Base-by-base conservation (phyloP, 2,797 vertebrate species). In the Siniperca scherzeri region DNA sequence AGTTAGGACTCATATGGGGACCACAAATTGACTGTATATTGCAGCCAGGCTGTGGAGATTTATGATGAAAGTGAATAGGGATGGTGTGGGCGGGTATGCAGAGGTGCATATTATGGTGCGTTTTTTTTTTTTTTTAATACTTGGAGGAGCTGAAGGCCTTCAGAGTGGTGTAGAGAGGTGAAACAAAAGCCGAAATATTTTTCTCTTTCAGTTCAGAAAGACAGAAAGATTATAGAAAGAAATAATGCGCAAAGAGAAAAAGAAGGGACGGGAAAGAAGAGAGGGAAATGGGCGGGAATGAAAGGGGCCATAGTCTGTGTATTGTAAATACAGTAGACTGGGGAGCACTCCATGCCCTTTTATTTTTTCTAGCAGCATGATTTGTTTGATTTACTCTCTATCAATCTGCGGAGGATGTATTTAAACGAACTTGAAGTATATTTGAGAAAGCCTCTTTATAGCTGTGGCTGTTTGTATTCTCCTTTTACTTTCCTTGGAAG, bases 401-500 rank as follows among this genome's bases (percentile, higher is more conserved):
- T 94, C 92, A 93, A 89, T 95, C 88, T 91, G 86, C 68, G 7
- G 72, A 78, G 85, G 88, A 87, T 80, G 83, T 87, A 87, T 91
- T 94, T 91, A 92, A 94, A 92, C 80, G 53, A 89, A 87, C 87
- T 80, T 62, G 81, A 91, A 91, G 91, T 93, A 46, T 88, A 91
- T 93, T 92, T 89, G 89, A 90, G 78, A 90, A 84, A 89, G 87
- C 67, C 81, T 88, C 88, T 92, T 91, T 90, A 90, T 74, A 77
- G 84, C 87, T 36, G 70, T 22, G 88, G 84, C 92, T 93, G 91
- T 94, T 93, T 94, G 92, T 87, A 81, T 93, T 95, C 92, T 92
- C 89, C 88, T 88, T 80, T 94, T 91, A 92, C 89, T 94, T 91
- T 92, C 84, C 90, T 90, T 94, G 93, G 94, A 94, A 93, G 91